These are phyloP conservation scores for Oreochromis aureus DNA, from an alignment of 2,113 vertebrate genomes.

Conservation along the genomic window DNA sequence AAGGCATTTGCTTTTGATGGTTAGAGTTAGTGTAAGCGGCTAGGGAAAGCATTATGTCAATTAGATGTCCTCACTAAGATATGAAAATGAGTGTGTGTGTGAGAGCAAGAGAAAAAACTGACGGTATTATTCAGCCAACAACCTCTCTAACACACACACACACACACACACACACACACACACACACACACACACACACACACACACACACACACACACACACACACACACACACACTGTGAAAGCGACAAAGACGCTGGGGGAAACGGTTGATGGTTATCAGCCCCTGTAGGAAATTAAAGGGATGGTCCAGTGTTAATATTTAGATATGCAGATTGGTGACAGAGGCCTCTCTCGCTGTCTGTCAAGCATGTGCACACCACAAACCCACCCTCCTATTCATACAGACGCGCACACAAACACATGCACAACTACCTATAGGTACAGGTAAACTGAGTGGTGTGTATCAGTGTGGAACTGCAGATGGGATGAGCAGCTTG, in stretches of 20 bases:
- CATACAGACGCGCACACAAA: not conserved
- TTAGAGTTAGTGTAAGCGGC: not conserved
- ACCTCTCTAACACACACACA: not conserved
- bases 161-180: not conserved
- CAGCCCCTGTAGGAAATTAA: conserved; percentile 98
- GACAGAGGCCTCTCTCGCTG: conserved; percentile 65
- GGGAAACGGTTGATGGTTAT: conserved; percentile 89
- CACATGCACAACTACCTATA: not conserved
- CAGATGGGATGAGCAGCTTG: conserved; percentile 76
- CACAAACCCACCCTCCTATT: not conserved
- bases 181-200: not conserved
- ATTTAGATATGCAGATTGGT: conserved; percentile 95
- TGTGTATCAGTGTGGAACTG: conserved; percentile 8
- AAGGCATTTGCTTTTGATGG: not conserved
- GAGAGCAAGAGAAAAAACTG: conserved; percentile 34
- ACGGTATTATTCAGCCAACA: conserved; percentile 36
- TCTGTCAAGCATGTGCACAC: not conserved
- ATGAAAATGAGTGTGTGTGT: not conserved
- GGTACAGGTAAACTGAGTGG: not conserved
- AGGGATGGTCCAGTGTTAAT: conserved; percentile 84
- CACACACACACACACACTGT: not conserved
- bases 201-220: not conserved
- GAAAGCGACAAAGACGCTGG: conserved; percentile 81
- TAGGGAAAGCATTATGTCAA: not conserved
- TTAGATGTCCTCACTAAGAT: not conserved